Evolutionary conservation across 2,888 invertebrate genomes (phyloP), one percentile per base, ranked within the genome.

Genomic region (Apotomis turbidana): DNA sequence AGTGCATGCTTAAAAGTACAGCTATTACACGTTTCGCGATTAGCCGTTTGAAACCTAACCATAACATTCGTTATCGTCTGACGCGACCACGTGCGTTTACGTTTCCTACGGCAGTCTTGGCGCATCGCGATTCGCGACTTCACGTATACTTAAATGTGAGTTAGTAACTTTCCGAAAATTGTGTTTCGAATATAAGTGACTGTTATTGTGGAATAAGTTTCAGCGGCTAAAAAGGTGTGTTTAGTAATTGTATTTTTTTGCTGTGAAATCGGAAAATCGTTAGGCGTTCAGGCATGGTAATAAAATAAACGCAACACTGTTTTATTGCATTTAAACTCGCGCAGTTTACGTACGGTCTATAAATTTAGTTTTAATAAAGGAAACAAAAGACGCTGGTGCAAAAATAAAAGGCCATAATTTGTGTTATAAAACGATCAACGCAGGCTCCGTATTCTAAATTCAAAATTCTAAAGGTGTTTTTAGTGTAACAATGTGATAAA

Each of bases 41-140:
- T 55, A 15, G 46, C n/a, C 27, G n/a, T 66, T 41, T 15, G 71
- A 75, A 81, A 77, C 73, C 74, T 80, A 84, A 87, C 86, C 85
- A 82, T 81, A 86, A 83, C 82, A 85, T 84, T 84, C 80, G 76
- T 87, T 88, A 88, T 89, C 89, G 85, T 75, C 69, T 66, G 71
- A 74, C 78, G 75, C 76, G 79, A 76, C 76, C 82, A 79, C 79
- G 80, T 80, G 82, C 78, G 75, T 74, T 71, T 70, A 73, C 70
- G 71, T 57, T 57, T 13, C 80, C 78, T 75, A 76, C 74, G 80
- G 75, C 78, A 78, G 80, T 80, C 78, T 83, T 82, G 81, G 81
- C 80, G 78, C 74, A 76, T 77, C 80, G 74, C 80, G 75, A 68
- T 70, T 78, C 49, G 81, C 82, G 77, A 79, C 81, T 79, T 80